Conservation (phyloP, 1,140 invertebrate genomes). For the Drosophila chauvacae region DNA sequence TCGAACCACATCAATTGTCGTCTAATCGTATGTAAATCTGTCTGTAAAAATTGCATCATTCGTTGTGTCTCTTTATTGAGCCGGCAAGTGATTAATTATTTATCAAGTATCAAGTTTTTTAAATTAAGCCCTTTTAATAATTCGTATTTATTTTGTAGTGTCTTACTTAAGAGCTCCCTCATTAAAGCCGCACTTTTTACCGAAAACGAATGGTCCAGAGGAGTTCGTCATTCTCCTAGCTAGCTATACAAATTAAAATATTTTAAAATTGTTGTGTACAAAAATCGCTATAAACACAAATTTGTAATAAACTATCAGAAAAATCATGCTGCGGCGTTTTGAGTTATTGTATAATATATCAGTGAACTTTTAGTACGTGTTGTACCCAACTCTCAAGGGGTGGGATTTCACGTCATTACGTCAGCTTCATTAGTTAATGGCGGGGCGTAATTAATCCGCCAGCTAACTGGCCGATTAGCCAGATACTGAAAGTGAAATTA, state of each 20-base stretch:
- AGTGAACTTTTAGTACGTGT: not conserved
- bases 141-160: slow-evolving; percentile 50
- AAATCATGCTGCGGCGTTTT: not conserved
- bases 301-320: slow-evolving; percentile 29
- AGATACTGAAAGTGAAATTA: slow-evolving; percentile 32
- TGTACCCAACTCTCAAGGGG: not conserved
- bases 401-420: not conserved
- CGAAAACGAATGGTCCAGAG: slow-evolving; percentile 23
- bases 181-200: slow-evolving; percentile 28
- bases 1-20: slow-evolving; percentile 46
- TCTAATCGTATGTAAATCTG: slow-evolving; percentile 46
- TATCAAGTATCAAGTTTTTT: slow-evolving; percentile 15
- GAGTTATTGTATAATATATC: not conserved
- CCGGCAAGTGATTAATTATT: slow-evolving; percentile 10
- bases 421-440: not conserved
- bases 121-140: slow-evolving; percentile 8
- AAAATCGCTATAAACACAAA: slow-evolving; percentile 38
- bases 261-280: slow-evolving; percentile 51
- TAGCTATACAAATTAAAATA: slow-evolving; percentile 32
- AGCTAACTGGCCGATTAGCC: slow-evolving; percentile 7
- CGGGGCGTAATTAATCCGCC: slow-evolving; percentile 1
- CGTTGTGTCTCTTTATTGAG: slow-evolving; percentile 12
- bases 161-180: slow-evolving; percentile 21
- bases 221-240: slow-evolving; percentile 40
- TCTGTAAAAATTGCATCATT: slow-evolving; percentile 29